Evolutionary conservation across 2,797 vertebrate species (phyloP).

Genomic region (Acrocephalus scirpaceus): DNA sequence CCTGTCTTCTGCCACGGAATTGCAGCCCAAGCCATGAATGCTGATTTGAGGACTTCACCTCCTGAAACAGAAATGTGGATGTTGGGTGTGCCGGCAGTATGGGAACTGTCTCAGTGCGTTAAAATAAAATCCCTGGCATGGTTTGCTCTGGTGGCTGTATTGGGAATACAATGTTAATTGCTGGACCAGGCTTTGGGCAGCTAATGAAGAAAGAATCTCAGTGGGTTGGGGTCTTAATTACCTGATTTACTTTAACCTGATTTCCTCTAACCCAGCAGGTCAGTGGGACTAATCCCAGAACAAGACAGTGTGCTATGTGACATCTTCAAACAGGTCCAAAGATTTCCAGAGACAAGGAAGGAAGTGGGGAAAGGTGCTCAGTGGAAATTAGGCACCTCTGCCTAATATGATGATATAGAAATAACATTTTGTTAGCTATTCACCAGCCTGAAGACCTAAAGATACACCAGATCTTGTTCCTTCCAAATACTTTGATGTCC

Average conservation of each 20-base stretch:
- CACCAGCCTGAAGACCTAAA: not conserved
- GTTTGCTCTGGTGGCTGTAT: not conserved
- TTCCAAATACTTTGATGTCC: not conserved
- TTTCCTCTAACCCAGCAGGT: slow-evolving; percentile 36
- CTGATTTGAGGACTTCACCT: not conserved
- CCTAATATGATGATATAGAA: not conserved
- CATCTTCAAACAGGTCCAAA: not conserved
- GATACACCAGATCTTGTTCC: not conserved
- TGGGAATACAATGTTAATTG: slow-evolving; percentile 42
- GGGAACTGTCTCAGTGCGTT: not conserved
- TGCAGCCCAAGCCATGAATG: not conserved
- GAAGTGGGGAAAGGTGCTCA: not conserved
- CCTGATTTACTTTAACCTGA: slow-evolving; percentile 56
- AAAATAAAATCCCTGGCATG: not conserved
- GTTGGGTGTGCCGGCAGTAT: not conserved
- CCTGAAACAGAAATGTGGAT: not conserved
- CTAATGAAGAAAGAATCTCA: slow-evolving; percentile 53
- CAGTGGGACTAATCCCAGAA: slow-evolving; percentile 39
- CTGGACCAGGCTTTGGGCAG: slow-evolving; percentile 48
- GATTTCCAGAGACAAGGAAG: not conserved
- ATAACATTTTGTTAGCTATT: not conserved
- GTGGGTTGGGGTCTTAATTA: slow-evolving; percentile 46
- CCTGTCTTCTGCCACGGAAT: not conserved
- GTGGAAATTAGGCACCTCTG: not conserved
- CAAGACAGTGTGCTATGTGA: not conserved